Evolutionary conservation across 1,140 invertebrate genomes (phyloP), one percentile per base, ranked within the genome.

Genomic region (Episyrphus balteatus): DNA sequence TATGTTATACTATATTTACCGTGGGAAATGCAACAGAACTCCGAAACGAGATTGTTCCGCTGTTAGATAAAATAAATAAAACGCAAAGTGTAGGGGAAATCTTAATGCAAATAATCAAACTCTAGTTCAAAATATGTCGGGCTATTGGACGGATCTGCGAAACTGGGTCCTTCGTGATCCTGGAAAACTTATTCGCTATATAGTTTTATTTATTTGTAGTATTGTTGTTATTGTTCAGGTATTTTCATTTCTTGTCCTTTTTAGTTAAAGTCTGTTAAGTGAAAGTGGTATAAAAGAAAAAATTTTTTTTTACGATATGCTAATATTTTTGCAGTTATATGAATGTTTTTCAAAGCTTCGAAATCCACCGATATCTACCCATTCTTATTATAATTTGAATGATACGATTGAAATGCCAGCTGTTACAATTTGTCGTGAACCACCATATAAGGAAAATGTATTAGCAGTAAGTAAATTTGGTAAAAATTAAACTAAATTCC

Each of bases 401-500:
- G 73, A 77, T 13, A 76, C 77, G 0, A 71, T 81, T 37, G 56
- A 67, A 38, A 81, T 80, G 61, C 79, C 79, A 10, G 77, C 78
- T 44, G 56, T 81, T 0, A 81, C 78, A 0, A 68, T 81, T 45
- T 81, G 79, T 51, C 62, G 77, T 21, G 73, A 76, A 37, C 78
- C 79, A 1, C 66, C 75, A 0, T 82, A 78, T 53, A 78, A 77
- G 51, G 66, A 60, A 26, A 62, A 75, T 3, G 68, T 75, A 31
- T 56, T 81, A 38, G 50, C 62, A 51, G 79, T 79, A 57, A 68
- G 66, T 58, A 11, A 38, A 38, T 38, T 38, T 14, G 36, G 10
- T 32, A 44, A 5, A 37, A 15, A 51, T 46, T n/a, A n/a, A n/a
- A n/a, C n/a, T n/a, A n/a, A n/a, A n/a, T n/a, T n/a, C n/a, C n/a